Evolutionary conservation across 2,797 vertebrate genomes (phyloP).

Genomic region (Hypotaenidia philippensis): DNA sequence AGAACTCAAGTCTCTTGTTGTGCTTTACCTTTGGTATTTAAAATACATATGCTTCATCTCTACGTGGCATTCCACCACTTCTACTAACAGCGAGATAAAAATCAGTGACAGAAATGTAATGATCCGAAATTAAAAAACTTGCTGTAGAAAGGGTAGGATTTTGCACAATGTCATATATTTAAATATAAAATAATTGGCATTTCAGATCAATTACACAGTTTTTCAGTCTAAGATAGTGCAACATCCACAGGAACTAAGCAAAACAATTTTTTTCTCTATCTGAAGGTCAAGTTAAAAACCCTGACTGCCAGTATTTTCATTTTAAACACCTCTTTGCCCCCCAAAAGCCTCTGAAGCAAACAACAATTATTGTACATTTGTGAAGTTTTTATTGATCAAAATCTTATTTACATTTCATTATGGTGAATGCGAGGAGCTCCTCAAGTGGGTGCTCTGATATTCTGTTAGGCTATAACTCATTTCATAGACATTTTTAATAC

Average conservation of each 20-base stretch:
- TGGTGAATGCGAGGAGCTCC: neutral
- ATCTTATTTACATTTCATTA: neutral
- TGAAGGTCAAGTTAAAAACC: conserved; percentile 15
- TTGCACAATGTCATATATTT: neutral
- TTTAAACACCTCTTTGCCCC: neutral
- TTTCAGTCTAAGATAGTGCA: neutral
- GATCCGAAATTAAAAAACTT: conserved; percentile 8
- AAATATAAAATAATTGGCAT: conserved; percentile 32
- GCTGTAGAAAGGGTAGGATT: neutral
- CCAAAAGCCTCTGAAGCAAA: neutral
- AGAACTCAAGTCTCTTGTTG: neutral
- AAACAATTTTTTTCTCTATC: conserved; percentile 22
- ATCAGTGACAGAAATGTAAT: neutral
- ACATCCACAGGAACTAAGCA: neutral
- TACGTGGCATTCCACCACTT: neutral
- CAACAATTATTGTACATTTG: neutral
- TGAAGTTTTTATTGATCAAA: conserved; percentile 1
- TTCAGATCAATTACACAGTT: conserved; percentile 8
- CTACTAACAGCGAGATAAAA: neutral
- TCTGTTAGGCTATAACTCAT: neutral
- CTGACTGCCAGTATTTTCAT: neutral
- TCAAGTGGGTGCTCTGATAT: neutral
- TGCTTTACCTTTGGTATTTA: neutral
- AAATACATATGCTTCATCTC: neutral
- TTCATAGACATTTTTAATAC: conserved; percentile 15